Evolutionary conservation across 2,888 invertebrate genomes (phyloP), one percentile per base, ranked within the genome.

Genomic region (Anorthoa munda): DNA sequence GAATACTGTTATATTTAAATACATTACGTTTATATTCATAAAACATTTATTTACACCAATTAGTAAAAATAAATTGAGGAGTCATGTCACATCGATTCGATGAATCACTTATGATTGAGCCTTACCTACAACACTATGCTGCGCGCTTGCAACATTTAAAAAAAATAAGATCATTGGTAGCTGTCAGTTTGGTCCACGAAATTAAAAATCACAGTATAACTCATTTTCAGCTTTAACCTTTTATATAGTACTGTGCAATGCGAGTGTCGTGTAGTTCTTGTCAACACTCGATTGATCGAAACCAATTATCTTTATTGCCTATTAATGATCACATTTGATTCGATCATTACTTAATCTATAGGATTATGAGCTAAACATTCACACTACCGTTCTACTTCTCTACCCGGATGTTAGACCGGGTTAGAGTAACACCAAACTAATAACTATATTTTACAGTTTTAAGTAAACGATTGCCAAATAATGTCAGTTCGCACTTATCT

Each of bases 401-500:
- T 48, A 72, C 71, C 72, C 81, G 81, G 83, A 83, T 83, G 53
- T 48, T 45, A 26, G 9, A 60, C 26, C 76, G 80, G 50, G 50
- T 75, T 68, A 65, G 55, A 23, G 31, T 63, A 72, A 63, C 68
- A 66, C 51, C 13, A 13, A 31, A 69, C 55, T 70, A 71, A 83
- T 70, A 70, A 61, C 77, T n/a, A 75, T 84, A 75, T 82, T 79
- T 80, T 64, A 79, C 45, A 26, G 12, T 73, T 73, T 66, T 68
- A 66, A 26, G 77, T 83, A 83, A 79, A 72, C 70, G 65, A 65
- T 67, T 76, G 78, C 45, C 71, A 70, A 48, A 72, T 80, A 75
- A 61, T 81, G 74, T 75, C 84, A 77, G 81, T 72, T 74, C 72
- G 66, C 85, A 86, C 79, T 77, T 70, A 67, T 74, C 76, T 81